Base-by-base conservation (phyloP, 2,113 vertebrate species). In the Podocnemis expansa region DNA sequence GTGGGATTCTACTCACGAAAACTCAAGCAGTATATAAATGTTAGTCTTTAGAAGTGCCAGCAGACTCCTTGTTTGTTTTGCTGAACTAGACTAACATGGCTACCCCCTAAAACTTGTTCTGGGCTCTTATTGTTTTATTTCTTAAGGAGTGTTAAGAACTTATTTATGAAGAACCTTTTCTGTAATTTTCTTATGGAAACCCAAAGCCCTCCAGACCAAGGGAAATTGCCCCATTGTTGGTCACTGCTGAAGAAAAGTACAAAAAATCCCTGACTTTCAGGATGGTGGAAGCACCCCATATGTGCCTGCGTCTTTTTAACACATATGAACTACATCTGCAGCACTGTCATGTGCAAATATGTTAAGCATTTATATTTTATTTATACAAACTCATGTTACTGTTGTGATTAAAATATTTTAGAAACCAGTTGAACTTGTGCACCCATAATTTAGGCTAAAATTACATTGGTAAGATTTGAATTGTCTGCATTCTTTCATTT, bases 381-480 rank as follows among this genome's bases (percentile, higher is more conserved):
- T 97, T 96, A 95, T 82, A 90, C 51, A 94, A 93, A 96, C 78
- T 94, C 92, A 43, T 85, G 84, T 90, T 93, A 96, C 93, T 91
- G 87, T 67, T 76, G 19, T 3, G 12, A 78, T 80, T 81, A 88
- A 91, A 81, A 27, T 85, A 79, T 60, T 95, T 95, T 88, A 87
- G 93, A 87, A 92, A 79, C 87, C 78, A 85, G 89, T 78, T 97
- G 95, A 96, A 95, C 93, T 95, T 95, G 85, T 89, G 86, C 87
- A 94, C 3, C 4, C 34, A 38, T n/a, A 54, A 56, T 94, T 93
- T 75, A 84, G 87, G 81, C 58, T 94, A 55, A 24, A 91, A 54
- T 85, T 84, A 84, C 79, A 45, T 63, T 87, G 76, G 85, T 54
- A 60, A 93, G 83, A 87, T 92, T 85, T 82, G 45, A 51, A 86